Percentiles rank a stretch among this genome's conserved stretches.
phyloP scores from a whole-genome alignment of 92 coral and sea anemone genomes.

The Epizoanthus stellaris region DNA sequence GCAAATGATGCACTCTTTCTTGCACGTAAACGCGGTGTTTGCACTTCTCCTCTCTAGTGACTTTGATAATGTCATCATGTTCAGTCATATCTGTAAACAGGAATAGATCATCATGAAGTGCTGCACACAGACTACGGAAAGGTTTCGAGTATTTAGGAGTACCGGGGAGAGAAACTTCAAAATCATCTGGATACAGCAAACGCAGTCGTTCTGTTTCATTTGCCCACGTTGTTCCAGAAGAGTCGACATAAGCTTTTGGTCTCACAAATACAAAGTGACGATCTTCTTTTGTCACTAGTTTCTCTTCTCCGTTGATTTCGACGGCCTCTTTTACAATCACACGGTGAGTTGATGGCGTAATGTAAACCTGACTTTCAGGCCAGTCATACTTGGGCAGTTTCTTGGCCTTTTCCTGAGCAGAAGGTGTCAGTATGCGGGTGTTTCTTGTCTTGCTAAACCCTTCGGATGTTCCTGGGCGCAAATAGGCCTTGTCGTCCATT shows the following conservation, averaged over 20 bases:
- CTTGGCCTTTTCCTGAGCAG: not conserved
- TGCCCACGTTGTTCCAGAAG: slow-evolving; percentile 58
- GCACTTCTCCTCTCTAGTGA: not conserved
- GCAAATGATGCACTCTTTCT: slow-evolving; percentile 36
- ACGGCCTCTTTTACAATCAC: slow-evolving; percentile 43
- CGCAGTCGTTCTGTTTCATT: slow-evolving; percentile 49
- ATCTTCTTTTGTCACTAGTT: slow-evolving; percentile 41
- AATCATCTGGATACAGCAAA: slow-evolving; percentile 25
- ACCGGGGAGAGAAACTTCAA: slow-evolving; percentile 25
- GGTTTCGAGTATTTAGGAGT: slow-evolving; percentile 27
- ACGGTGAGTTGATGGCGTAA: not conserved
- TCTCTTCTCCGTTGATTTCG: slow-evolving; percentile 44
- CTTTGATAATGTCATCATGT: slow-evolving; percentile 27
- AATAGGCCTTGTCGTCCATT: not conserved
- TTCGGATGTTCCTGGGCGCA: slow-evolving; percentile 31
- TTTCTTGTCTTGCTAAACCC: slow-evolving; percentile 13
- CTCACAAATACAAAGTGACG: slow-evolving; percentile 37
- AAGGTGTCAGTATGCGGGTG: not conserved
- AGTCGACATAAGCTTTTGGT: slow-evolving; percentile 48
- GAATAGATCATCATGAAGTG: slow-evolving; percentile 36
- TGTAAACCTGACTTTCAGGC: not conserved
- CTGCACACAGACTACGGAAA: slow-evolving; percentile 30
- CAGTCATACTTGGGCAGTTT: slow-evolving; percentile 31
- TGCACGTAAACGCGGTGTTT: slow-evolving; percentile 10
- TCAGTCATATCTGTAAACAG: slow-evolving; percentile 36